These are phyloP conservation scores for Caenorhabditis doughertyi DNA, from an alignment of 2,888 invertebrate species.

Conservation along the genomic window DNA sequence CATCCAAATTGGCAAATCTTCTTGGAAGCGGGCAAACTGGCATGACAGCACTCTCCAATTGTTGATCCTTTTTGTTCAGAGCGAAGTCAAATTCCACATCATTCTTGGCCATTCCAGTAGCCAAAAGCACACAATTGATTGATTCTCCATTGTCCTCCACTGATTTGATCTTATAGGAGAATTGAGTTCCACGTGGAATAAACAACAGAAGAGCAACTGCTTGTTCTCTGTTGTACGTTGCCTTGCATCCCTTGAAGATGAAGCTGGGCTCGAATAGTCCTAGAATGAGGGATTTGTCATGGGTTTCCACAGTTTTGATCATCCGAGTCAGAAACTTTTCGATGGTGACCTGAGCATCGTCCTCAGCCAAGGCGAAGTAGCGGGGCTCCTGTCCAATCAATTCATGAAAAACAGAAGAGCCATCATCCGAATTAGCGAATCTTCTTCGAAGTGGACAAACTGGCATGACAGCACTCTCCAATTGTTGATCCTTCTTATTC, in stretches of 20 bases:
- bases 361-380: too few species aligned
- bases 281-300: neutral
- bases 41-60: slow-evolving; percentile 8
- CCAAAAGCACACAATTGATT: neutral
- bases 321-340: too few species aligned
- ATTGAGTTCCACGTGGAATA: neutral
- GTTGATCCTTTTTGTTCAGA: slow-evolving; percentile 19
- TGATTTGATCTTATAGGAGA: neutral
- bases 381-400: too few species aligned
- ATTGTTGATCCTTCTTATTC: too few species aligned
- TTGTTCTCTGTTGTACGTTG: neutral
- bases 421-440: too few species aligned
- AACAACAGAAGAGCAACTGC: neutral
- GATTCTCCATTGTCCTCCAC: neutral
- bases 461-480: too few species aligned
- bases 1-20: too few species aligned
- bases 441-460: too few species aligned
- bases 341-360: too few species aligned
- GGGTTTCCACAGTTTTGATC: too few species aligned
- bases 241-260: slow-evolving; percentile 8
- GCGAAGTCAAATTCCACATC: neutral
- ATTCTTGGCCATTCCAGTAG: neutral
- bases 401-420: too few species aligned
- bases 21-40: neutral
- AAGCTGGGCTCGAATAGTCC: slow-evolving; percentile 10